Evolutionary conservation across 2,113 vertebrate species (phyloP), one percentile per base, ranked within the genome.

Genomic region (Ibidorhyncha struthersii): DNA sequence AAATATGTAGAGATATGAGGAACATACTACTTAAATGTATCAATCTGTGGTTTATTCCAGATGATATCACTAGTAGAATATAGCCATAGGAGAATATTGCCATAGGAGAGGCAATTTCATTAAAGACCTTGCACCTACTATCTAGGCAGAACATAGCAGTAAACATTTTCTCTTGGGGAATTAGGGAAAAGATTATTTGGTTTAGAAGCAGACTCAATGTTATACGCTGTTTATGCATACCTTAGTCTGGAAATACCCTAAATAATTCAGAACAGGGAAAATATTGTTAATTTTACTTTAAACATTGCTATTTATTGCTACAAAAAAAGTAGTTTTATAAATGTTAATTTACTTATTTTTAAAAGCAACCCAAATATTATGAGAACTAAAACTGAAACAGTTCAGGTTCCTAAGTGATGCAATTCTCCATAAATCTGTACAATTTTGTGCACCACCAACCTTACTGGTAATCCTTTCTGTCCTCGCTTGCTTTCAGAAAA

Each of bases 191-290:
- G 67, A 69, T 86, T 67, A 52, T 65, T 55, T 86, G 16, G 9
- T 53, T 71, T 91, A 81, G 83, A 96, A 88, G 38, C 30, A 90
- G 59, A 74, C 14, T 61, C 25, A 82, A 69, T 13, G 21, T 82
- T 59, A 61, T 38, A 67, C n/a, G 59, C 82, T 89, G n/a, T 82
- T 90, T 81, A 85, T 82, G 71, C 82, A 58, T 47, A 74, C 49
- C 53, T 92, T 52, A 80, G 36, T 41, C 5, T 95, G 71, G 78
- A 43, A 80, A 79, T 65, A 86, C 18, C 22, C 73, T 53, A 67
- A 83, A 49, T 55, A 73, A 89, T 32, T 49, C 74, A 95, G 43
- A 97, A 78, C 61, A 95, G 83, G 86, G 70, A 91, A 96, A 85
- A 40, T 80, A 71, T 32, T 82, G 52, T 82, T 86, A 53, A 36